A percentile compares a stretch with the other conserved stretches of the same genome.
phyloP scores from a whole-genome alignment of 2,888 invertebrate genomes.

The Apoda limacodes region DNA sequence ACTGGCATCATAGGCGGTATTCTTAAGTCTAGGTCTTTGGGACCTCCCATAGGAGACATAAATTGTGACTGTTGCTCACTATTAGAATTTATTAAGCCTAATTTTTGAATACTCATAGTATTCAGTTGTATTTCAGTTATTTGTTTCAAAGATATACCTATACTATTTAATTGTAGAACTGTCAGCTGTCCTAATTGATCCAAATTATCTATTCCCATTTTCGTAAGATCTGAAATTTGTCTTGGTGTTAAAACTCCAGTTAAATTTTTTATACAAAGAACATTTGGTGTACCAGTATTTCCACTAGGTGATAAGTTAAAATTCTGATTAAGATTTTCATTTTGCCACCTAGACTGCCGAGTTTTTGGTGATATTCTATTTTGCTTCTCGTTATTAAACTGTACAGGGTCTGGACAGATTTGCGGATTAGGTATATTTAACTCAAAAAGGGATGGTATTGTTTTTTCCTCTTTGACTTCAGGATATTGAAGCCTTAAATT shows the following conservation, averaged over 20 bases:
- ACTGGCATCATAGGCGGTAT: slow-evolving; percentile 45
- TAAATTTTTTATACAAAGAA: slow-evolving; percentile 69
- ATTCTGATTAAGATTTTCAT: slow-evolving; percentile 44
- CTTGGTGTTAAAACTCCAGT: slow-evolving; percentile 66
- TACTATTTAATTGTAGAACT: slow-evolving; percentile 69
- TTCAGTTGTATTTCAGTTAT: slow-evolving; percentile 73
- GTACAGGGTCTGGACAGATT: slow-evolving; percentile 31
- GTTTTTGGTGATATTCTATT: slow-evolving; percentile 57
- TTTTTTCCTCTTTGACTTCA: slow-evolving; percentile 40
- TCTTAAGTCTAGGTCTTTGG: slow-evolving; percentile 60
- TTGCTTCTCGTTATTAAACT: slow-evolving; percentile 44
- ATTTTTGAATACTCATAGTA: slow-evolving; percentile 69
- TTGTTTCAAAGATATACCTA: slow-evolving; percentile 70
- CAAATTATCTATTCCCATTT: slow-evolving; percentile 71
- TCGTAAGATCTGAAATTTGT: slow-evolving; percentile 70
- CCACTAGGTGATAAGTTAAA: slow-evolving; percentile 38
- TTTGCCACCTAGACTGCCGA: slow-evolving; percentile 63
- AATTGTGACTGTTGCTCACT: slow-evolving; percentile 31
- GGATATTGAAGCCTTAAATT: slow-evolving; percentile 56
- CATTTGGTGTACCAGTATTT: slow-evolving; percentile 36
- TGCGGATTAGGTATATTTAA: slow-evolving; percentile 54
- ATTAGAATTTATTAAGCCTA: slow-evolving; percentile 54
- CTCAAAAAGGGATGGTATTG: slow-evolving; percentile 60
- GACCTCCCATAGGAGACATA: slow-evolving; percentile 26
- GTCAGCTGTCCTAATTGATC: slow-evolving; percentile 72